Conservation (phyloP, 2,797 vertebrate genomes). For the Anguilla anguilla region DNA sequence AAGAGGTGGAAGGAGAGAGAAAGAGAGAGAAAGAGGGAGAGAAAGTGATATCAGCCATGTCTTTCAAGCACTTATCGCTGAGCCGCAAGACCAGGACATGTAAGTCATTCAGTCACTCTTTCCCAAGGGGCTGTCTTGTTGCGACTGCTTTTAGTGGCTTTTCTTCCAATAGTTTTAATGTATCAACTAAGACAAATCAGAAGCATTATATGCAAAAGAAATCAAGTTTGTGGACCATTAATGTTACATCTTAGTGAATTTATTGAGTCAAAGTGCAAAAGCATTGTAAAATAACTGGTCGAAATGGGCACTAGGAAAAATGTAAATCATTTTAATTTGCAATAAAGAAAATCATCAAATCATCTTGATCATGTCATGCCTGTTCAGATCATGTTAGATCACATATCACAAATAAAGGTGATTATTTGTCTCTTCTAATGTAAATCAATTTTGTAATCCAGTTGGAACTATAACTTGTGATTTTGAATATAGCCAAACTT, state of each 20-base stretch:
- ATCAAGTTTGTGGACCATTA: not conserved
- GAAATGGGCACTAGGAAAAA: no score
- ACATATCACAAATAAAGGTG: no score
- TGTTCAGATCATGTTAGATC: no score
- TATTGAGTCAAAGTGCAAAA: not conserved
- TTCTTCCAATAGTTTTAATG: not conserved
- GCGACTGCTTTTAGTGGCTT: constrained; percentile 21
- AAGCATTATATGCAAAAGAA: not conserved
- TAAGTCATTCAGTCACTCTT: not conserved
- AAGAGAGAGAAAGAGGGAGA: not conserved
- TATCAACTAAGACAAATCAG: not conserved
- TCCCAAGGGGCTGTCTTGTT: not conserved
- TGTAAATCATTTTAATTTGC: no score
- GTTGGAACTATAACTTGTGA: no score
- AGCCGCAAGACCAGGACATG: not conserved
- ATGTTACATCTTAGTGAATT: not conserved
- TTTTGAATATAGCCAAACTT: no score
- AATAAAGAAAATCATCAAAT: no score
- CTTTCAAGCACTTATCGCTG: not conserved
- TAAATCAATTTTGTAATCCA: no score
- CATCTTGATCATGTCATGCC: no score
- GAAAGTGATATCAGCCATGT: not conserved
- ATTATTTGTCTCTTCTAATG: no score
- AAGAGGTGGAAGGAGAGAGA: not conserved
- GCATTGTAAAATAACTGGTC: no score